phyloP scores from a whole-genome alignment of 2,113 vertebrate genomes.

The Chlamydotis undulata region DNA sequence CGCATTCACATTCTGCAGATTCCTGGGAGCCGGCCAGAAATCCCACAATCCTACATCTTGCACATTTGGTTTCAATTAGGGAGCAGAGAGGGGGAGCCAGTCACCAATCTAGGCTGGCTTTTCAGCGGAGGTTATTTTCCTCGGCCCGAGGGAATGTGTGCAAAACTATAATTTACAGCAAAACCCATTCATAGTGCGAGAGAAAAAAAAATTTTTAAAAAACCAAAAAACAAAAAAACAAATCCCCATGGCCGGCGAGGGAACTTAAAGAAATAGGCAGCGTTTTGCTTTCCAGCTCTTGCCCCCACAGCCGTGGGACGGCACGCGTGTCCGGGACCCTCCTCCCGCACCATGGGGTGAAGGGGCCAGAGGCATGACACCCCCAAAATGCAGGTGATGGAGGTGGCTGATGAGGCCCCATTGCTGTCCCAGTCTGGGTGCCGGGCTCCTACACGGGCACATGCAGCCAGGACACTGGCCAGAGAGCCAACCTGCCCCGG shows the following conservation, averaged over 20 bases:
- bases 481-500: background rate
- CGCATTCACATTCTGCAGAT: slow-evolving; percentile 83
- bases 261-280: slow-evolving; percentile 55
- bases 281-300: background rate
- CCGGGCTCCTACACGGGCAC: fast-evolving
- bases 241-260: background rate
- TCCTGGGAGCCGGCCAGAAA: slow-evolving; percentile 84
- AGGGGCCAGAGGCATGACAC: fast-evolving
- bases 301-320: fast-evolving
- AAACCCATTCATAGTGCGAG: slow-evolving; percentile 73
- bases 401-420: fast-evolving
- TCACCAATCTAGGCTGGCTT: slow-evolving; percentile 77
- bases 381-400: fast-evolving
- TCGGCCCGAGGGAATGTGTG: slow-evolving; percentile 70
- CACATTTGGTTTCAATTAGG: slow-evolving; percentile 95
- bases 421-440: fast-evolving
- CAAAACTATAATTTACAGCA: slow-evolving; percentile 79
- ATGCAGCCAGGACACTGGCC: fast-evolving
- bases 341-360: background rate
- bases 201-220: background rate
- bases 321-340: fast-evolving
- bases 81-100: slow-evolving; percentile 70
- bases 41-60: slow-evolving; percentile 89
- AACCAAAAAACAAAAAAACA: background rate
- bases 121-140: slow-evolving; percentile 79